phyloP scores from a whole-genome alignment of 2,797 vertebrate species.

The Pteropus rufus region DNA sequence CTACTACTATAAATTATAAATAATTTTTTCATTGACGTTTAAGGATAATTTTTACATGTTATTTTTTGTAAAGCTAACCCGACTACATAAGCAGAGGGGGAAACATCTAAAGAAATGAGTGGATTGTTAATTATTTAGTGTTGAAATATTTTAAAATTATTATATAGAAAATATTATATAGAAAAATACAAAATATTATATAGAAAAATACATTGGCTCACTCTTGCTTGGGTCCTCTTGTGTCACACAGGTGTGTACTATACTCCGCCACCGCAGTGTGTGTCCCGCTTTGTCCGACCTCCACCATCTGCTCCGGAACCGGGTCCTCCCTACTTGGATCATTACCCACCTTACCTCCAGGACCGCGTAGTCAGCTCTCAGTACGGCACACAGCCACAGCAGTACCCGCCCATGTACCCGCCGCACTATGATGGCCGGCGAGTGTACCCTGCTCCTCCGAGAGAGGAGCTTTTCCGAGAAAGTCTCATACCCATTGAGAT shows the following conservation, averaged over 20 bases:
- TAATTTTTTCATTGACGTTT: not conserved
- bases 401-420: slow-evolving; percentile 90
- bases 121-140: not conserved
- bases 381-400: slow-evolving; percentile 87
- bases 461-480: slow-evolving; percentile 92
- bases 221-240: not conserved
- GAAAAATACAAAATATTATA: too few relatives aligned
- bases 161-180: too few relatives aligned
- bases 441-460: slow-evolving; percentile 88
- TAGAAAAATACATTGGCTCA: not conserved
- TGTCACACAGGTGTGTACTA: slow-evolving; percentile 90
- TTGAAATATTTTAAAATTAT: not conserved
- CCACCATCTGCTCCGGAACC: slow-evolving; percentile 87
- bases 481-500: slow-evolving; percentile 93
- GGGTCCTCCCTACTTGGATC: slow-evolving; percentile 90
- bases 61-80: not conserved
- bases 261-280: slow-evolving; percentile 87
- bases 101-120: slow-evolving; percentile 10
- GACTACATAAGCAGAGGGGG: not conserved
- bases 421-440: slow-evolving; percentile 91
- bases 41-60: not conserved
- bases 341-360: slow-evolving; percentile 89
- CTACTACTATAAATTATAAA: not conserved
- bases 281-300: slow-evolving; percentile 92
- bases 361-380: slow-evolving; percentile 87